A percentile compares a stretch with the other conserved stretches of the same genome.
Evolutionary conservation across 1,140 invertebrate species (phyloP).

Genomic region (Homalodisca vitripennis): DNA sequence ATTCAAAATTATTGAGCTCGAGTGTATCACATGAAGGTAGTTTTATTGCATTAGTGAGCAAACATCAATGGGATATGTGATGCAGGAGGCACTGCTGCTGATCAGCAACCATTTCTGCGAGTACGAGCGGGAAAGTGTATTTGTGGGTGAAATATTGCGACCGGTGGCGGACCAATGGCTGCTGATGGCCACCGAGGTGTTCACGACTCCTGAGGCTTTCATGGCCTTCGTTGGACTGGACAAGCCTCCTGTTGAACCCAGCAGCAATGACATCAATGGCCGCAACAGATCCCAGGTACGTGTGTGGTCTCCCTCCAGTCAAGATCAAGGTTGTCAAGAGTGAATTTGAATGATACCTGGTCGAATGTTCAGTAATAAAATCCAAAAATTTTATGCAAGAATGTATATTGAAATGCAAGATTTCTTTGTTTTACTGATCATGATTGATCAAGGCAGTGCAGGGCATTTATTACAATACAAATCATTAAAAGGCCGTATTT

Average conservation of each 20-base stretch:
- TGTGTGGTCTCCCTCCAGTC: no score
- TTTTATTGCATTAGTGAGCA: neutral
- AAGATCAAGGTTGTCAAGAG: no score
- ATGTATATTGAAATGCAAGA: no score
- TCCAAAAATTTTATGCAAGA: no score
- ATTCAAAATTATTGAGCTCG: neutral
- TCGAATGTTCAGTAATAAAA: no score
- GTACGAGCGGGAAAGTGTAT: slow-evolving; percentile 78
- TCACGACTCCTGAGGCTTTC: slow-evolving; percentile 64
- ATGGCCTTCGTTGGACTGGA: slow-evolving; percentile 77
- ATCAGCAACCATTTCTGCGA: slow-evolving; percentile 89
- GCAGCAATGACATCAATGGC: slow-evolving; percentile 59
- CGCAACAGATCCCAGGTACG: slow-evolving; percentile 49
- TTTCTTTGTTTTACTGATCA: no score
- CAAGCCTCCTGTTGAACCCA: slow-evolving; percentile 61
- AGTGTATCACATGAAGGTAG: neutral
- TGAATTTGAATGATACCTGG: no score
- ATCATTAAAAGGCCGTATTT: no score
- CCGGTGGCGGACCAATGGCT: slow-evolving; percentile 63
- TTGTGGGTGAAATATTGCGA: slow-evolving; percentile 75
- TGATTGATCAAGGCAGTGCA: no score
- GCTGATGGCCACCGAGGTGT: slow-evolving; percentile 53
- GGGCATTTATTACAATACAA: no score
- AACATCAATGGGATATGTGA: neutral
- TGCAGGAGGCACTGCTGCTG: slow-evolving; percentile 69